Evolutionary conservation across 2,113 vertebrate genomes (phyloP), one percentile per base, ranked within the genome.

Genomic region (Hippocampus guttulatus): DNA sequence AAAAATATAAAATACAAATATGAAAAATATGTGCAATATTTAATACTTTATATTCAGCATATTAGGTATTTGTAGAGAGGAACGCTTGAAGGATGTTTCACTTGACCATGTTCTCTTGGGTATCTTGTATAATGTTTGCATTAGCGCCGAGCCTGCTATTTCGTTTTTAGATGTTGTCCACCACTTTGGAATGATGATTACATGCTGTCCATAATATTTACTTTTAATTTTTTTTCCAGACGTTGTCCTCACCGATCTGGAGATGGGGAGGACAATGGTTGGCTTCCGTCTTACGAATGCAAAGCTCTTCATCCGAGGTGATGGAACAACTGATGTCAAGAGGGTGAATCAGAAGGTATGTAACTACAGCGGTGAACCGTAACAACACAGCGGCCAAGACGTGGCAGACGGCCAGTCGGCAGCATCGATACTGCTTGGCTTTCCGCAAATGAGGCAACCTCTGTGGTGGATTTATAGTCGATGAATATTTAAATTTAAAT

Each of bases 331-430:
- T 77, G 41, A 70, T n/a, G 54, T n/a, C 21, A 30, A 21, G 43
- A 4, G 8, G 60, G 68, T 6, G n/a, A 60, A 45, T 63, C 16
- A 61, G 43, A 74, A 70, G 73, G 74, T 74, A 80, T 68, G 70
- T 49, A 58, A 73, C 64, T 63, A 63, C n/a, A 38, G 58, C 47
- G 40, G 60, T 76, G 67, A 79, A 64, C 27, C 76, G 83, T 78
- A 88, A 79, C 67, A 83, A 64, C 75, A 72, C 65, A 54, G 11
- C 54, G 70, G 79, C 78, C 77, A 83, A 75, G 60, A 68, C 33
- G 41, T 67, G 72, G 55, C 55, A 81, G 73, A 81, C 30, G 67
- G 58, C 51, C 67, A 72, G 81, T 85, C 78, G 85, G 82, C 81
- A 57, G 61, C 66, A 67, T 38, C 62, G 25, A 12, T 15, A 65